Evolutionary conservation across 2,888 invertebrate genomes (phyloP), one percentile per base, ranked within the genome.

Genomic region (Xiphydria camelus): DNA sequence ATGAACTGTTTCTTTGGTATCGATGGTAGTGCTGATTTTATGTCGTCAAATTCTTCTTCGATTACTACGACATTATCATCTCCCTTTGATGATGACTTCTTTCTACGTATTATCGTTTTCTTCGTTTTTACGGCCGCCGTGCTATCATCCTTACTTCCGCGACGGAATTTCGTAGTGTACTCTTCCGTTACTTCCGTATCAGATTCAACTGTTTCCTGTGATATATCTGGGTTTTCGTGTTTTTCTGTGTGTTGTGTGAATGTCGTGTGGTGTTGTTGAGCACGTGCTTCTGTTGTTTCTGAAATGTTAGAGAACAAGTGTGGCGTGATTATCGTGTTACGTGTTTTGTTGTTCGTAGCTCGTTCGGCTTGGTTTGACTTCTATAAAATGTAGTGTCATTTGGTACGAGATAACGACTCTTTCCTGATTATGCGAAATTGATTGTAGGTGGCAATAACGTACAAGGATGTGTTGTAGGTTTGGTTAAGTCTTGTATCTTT

Each of bases 281-380:
- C 65, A 64, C 66, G 58, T 66, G 55, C 69, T 68, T 70, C 70
- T 67, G 67, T 69, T 45, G 66, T 72, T 73, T 74, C 74, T 75
- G 74, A 73, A 75, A 75, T 70, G 64, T 68, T 59, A 72, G 47
- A 72, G 58, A 71, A 67, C 53, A 62, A 49, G 62, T 62, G 67
- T 66, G 53, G 48, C 49, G 58, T 68, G 51, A 64, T 58, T 61
- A 63, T 41, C 26, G 49, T 66, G 59, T 63, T 17, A 40, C 46
- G 61, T 55, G 45, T 55, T 41, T 18, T 38, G 35, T 47, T 42
- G 44, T 55, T 45, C 39, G 45, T 45, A 40, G 41, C 47, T 60
- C 55, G 45, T 46, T 42, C 51, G 12, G 31, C 36, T 53, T 63
- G 63, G 61, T 65, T 67, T 69, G 61, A 65, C 63, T 65, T 66